These are phyloP conservation scores for Silurus aristotelis DNA, from an alignment of 2,797 vertebrate species.

Conservation along the genomic window DNA sequence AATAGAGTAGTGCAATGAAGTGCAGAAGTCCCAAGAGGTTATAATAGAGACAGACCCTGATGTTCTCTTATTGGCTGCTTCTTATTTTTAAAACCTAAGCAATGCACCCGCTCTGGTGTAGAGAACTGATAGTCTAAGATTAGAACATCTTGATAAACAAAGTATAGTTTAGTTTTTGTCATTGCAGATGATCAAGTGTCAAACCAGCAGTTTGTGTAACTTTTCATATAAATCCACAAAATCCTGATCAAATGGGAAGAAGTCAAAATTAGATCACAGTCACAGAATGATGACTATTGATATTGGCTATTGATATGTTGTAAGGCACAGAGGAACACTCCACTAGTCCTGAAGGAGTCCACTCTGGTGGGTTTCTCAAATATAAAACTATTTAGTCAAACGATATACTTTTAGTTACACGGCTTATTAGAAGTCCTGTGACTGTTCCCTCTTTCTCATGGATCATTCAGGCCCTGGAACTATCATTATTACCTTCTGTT, in stretches of 20 bases:
- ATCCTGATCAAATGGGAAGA: not conserved
- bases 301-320: not conserved
- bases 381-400: not conserved
- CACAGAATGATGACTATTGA: not conserved
- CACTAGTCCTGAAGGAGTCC: not conserved
- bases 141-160: constrained; percentile 1
- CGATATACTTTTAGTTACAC: not conserved
- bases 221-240: not conserved
- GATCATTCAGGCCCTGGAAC: not conserved
- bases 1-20: not conserved
- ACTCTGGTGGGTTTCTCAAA: not conserved
- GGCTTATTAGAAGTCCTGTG: too few species aligned
- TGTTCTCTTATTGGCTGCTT: constrained; percentile 1
- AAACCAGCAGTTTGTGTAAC: not conserved
- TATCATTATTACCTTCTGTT: not conserved
- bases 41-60: not conserved
- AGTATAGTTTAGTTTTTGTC: not conserved
- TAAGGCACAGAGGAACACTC: not conserved
- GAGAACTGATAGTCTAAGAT: not conserved
- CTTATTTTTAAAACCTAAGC: not conserved
- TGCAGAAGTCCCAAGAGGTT: not conserved
- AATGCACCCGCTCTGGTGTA: not conserved
- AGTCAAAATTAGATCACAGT: not conserved
- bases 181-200: not conserved
- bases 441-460: not conserved